These are phyloP conservation scores for Chaetorhynchus papuensis DNA, from an alignment of 2,113 vertebrate species.

Conservation along the genomic window DNA sequence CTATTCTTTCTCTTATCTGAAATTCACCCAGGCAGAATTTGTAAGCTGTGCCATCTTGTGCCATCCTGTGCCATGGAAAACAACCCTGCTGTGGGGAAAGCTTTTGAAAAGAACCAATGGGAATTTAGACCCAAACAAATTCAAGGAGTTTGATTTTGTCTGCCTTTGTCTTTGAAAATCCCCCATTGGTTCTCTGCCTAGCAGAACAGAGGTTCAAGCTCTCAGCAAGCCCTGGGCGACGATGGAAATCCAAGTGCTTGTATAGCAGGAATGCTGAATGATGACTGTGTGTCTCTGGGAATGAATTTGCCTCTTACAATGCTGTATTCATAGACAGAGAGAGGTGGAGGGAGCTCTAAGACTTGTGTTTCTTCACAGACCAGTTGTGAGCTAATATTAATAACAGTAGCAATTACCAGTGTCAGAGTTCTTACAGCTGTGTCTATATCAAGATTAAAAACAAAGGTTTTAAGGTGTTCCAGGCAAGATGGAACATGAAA, in stretches of 20 bases:
- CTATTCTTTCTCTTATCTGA: not conserved
- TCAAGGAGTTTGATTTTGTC: not conserved
- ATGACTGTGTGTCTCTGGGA: not conserved
- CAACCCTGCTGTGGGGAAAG: not conserved
- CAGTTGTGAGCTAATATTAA: not conserved
- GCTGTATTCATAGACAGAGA: not conserved
- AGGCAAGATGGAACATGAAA: not conserved
- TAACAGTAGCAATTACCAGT: not conserved
- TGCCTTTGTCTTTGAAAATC: not conserved
- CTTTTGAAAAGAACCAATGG: not conserved
- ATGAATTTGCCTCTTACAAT: not conserved
- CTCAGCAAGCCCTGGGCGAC: not conserved
- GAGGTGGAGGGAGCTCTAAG: not conserved
- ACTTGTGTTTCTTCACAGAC: not conserved
- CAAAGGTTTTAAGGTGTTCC: not conserved
- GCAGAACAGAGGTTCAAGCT: not conserved
- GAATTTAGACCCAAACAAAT: not conserved
- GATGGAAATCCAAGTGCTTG: not conserved
- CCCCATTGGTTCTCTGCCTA: not conserved
- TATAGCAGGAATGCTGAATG: not conserved
- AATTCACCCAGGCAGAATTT: not conserved
- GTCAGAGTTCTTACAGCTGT: not conserved
- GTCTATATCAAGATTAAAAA: not conserved
- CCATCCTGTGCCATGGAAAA: not conserved
- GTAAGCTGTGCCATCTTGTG: not conserved